Evolutionary conservation across 2,888 invertebrate species (phyloP).

Genomic region (Trissoscelio sp.): DNA sequence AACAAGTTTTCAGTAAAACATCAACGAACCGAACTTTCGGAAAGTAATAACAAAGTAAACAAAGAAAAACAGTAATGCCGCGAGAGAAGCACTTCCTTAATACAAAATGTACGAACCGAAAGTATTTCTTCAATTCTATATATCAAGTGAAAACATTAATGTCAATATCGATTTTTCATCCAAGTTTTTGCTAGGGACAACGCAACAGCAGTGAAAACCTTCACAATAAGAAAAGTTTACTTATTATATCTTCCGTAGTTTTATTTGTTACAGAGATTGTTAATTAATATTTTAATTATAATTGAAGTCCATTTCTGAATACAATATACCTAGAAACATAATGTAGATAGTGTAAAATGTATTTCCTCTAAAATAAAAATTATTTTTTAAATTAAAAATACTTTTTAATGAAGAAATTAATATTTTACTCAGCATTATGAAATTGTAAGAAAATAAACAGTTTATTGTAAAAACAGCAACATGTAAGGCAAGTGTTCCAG

Average conservation of each 20-base stretch:
- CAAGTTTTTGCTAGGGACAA: not conserved
- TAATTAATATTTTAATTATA: too few relatives aligned
- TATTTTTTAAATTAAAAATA: too few relatives aligned
- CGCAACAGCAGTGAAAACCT: not conserved
- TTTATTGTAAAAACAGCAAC: too few relatives aligned
- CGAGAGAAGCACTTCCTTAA: conserved; percentile 15
- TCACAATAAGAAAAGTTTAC: conserved; percentile 12
- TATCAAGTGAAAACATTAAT: conserved; percentile 36
- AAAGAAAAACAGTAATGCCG: conserved; percentile 18
- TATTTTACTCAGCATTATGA: not conserved
- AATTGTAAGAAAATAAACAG: too few relatives aligned
- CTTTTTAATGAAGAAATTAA: too few relatives aligned
- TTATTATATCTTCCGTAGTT: not conserved
- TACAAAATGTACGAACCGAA: conserved; percentile 34
- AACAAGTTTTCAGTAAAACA: conserved; percentile 24
- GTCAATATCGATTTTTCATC: conserved; percentile 42
- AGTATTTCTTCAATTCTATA: conserved; percentile 33
- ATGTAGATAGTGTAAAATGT: too few relatives aligned
- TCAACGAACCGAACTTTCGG: conserved; percentile 2
- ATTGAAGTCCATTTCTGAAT: too few relatives aligned
- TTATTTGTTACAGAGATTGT: too few relatives aligned
- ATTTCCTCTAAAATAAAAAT: too few relatives aligned
- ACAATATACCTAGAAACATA: too few relatives aligned
- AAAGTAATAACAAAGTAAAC: conserved; percentile 45
- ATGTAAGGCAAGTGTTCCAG: too few relatives aligned